Evolutionary conservation across 1,140 invertebrate species (phyloP), one percentile per base, ranked within the genome.

Genomic region (Cotesia glomerata): DNA sequence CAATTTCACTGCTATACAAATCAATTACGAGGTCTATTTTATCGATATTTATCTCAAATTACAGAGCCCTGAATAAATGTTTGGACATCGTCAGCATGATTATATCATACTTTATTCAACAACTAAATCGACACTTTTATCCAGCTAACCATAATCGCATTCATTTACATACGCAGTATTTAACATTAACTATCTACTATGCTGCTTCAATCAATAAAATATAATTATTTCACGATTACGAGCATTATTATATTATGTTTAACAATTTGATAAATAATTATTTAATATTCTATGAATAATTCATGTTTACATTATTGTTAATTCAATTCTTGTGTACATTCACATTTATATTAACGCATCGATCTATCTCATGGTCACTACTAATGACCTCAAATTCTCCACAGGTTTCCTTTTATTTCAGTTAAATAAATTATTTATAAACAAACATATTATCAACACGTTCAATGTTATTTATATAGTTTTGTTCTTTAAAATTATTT

Each of bases 351-450:
- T 7, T 9, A 45, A 5, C 14, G 52, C 36, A 8, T 13, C 2
- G 39, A 65, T 65, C 16, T 16, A 65, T 65, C 63, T 65, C 39
- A 65, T 16, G 63, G 63, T 65, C 14, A 7, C 63, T 65, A 65
- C 18, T 5, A n/a, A 26, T n/a, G 63, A 65, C 3, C 16, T 39
- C 45, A 39, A 65, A 65, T 65, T 51, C 9, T 26, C 63, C 16
- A 65, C 36, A 63, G 61, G 34, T n/a, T n/a, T n/a, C 3, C 11
- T 61, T 0, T 13, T 14, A 7, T 56, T 26, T 26, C 1, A 2
- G 3, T 26, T 26, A 26, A 26, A 26, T 18, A 18, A 18, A 18
- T 18, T 18, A 18, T 18, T n/a, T n/a, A n/a, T n/a, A n/a, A n/a
- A n/a, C n/a, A n/a, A n/a, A n/a, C n/a, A n/a, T n/a, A n/a, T n/a